Evolutionary conservation across 2,113 vertebrate genomes (phyloP).

Genomic region (Eurystomus gularis): DNA sequence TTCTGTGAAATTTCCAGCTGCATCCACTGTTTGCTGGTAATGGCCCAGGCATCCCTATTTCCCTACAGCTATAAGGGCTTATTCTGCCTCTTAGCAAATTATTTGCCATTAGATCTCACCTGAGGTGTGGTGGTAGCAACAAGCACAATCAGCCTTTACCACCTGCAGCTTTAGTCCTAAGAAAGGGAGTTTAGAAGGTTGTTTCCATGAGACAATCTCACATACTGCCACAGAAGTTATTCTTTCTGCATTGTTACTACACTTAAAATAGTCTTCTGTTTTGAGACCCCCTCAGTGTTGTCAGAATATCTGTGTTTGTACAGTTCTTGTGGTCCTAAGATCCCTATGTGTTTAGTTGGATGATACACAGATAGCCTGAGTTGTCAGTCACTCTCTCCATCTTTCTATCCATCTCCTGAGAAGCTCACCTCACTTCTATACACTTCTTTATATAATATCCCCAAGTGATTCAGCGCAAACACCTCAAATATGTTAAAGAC

Average conservation of each 20-base stretch:
- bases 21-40: neutral
- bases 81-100: neutral
- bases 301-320: slow-evolving; percentile 34
- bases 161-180: neutral
- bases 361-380: slow-evolving; percentile 13
- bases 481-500: neutral
- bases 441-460: neutral
- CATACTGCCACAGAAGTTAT: neutral
- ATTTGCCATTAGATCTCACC: neutral
- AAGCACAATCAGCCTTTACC: neutral
- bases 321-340: neutral
- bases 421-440: neutral
- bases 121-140: neutral
- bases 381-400: slow-evolving; percentile 16
- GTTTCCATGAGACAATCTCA: neutral
- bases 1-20: neutral
- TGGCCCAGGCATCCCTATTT: neutral
- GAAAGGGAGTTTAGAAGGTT: neutral
- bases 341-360: neutral
- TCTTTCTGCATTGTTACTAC: neutral
- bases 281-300: neutral
- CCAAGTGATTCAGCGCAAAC: neutral
- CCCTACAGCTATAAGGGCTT: neutral
- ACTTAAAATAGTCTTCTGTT: slow-evolving; percentile 12
- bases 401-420: neutral